Conservation (phyloP, 2,888 invertebrate genomes). For the Nymphalis urticae region DNA sequence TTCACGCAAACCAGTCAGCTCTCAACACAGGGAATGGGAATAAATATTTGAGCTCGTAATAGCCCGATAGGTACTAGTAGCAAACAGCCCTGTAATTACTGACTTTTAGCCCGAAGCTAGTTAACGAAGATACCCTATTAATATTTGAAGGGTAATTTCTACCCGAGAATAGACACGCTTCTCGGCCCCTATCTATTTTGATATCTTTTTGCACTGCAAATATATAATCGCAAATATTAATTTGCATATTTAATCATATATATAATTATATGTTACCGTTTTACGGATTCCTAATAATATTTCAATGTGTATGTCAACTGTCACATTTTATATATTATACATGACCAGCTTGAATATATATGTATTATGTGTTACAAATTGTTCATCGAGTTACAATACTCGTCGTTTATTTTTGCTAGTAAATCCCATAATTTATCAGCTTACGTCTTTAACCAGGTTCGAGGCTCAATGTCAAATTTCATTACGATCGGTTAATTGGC, state of each 20-base stretch:
- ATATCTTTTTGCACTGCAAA: not conserved
- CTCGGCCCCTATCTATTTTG: not conserved
- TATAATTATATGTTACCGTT: too few relatives aligned
- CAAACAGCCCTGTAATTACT: conserved; percentile 24
- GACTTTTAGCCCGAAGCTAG: conserved; percentile 21
- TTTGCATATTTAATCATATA: not conserved
- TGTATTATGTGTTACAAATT: too few relatives aligned
- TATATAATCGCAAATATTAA: not conserved
- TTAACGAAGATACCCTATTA: conserved; percentile 30
- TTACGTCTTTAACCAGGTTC: too few relatives aligned
- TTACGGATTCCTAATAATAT: too few relatives aligned
- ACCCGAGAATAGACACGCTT: conserved; percentile 9
- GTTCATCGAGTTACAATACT: too few relatives aligned
- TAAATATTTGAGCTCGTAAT: conserved; percentile 38
- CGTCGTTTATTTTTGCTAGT: too few relatives aligned
- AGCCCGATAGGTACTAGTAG: conserved; percentile 17
- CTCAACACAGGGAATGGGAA: conserved; percentile 1
- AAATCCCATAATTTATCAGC: too few relatives aligned
- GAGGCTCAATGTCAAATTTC: too few relatives aligned
- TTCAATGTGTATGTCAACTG: too few relatives aligned
- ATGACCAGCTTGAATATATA: too few relatives aligned
- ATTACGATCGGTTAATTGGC: too few relatives aligned
- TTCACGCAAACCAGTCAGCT: conserved; percentile 6
- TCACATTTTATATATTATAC: too few relatives aligned
- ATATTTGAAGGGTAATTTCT: conserved; percentile 37